Conservation (phyloP, 2,113 vertebrate species). For the Onychostoma macrolepis region DNA sequence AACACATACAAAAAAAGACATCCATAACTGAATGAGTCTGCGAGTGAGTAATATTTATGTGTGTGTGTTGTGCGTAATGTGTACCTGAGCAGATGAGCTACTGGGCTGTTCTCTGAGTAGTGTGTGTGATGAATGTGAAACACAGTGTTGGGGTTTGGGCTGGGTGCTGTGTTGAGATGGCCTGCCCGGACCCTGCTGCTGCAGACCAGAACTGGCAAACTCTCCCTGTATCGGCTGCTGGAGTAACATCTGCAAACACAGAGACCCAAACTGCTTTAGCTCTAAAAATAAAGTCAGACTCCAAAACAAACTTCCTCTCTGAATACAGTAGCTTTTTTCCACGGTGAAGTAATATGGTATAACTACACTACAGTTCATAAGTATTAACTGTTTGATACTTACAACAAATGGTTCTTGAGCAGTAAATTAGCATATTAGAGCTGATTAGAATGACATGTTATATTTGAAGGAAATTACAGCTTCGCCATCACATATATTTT, state of each 20-base stretch:
- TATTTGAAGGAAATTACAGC: neutral
- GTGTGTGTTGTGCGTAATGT: neutral
- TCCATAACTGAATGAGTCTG: neutral
- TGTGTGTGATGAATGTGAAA: conserved; percentile 63
- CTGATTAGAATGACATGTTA: neutral
- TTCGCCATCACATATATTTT: neutral
- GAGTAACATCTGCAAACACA: conserved; percentile 79
- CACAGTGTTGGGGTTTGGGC: conserved; percentile 69
- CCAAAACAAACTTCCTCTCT: neutral
- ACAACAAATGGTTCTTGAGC: neutral
- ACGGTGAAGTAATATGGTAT: neutral
- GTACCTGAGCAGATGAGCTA: conserved; percentile 77
- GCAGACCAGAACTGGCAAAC: conserved; percentile 57
- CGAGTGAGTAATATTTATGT: neutral
- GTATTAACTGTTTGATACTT: neutral
- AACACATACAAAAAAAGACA: conserved; percentile 26
- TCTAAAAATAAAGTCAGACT: neutral
- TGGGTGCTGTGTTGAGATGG: conserved; percentile 55
- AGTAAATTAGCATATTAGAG: neutral
- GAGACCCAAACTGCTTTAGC: neutral
- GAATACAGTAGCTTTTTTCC: neutral
- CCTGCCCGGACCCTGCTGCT: conserved; percentile 71
- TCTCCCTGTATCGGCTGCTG: conserved; percentile 72
- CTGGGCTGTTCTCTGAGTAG: conserved; percentile 74
- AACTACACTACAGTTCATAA: neutral